Evolutionary conservation across 2,797 vertebrate species (phyloP), one percentile per base, ranked within the genome.

Genomic region (Phoxinus dragarum): DNA sequence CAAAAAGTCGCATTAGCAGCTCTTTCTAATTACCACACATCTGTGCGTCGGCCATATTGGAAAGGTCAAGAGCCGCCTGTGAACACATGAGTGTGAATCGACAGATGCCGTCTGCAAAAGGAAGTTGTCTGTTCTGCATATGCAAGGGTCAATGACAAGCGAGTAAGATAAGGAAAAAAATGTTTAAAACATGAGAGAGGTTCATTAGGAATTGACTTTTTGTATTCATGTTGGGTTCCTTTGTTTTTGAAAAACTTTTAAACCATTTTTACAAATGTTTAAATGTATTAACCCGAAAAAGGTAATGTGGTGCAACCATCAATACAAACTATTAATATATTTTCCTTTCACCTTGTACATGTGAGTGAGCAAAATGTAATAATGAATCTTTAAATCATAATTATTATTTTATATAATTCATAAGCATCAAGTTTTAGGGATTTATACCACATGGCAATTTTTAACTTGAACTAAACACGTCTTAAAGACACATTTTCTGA

Each of bases 31-130:
- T 49, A n/a, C 27, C 78, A 52, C 10, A 67, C 61, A 67, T 52
- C 61, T 68, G 61, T 80, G 61, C 0, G 1, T 54, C 14, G 3
- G 79, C 27, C 21, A 69, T 81, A 40, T 40, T 71, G 80, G 47
- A 56, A 81, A 71, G 66, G 66, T 81, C 67, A 81, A 38, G 34
- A 52, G 66, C 34, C 10, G 9, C 21, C 47, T 19, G 80, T 38
- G 49, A 81, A 81, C 64, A 71, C 66, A 54, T 81, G 80, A 54
- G 27, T 38, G 47, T 56, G 80, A 81, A 71, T 31, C 2, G 21
- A 80, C 44, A 68, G 49, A 81, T 56, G 80, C 47, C 8, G 1
- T 44, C 56, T 78, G 38, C n/a, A 19, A 42, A 17, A 78, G n/a
- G 64, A 66, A 68, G 31, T 23, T 68, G 23, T 74, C 44, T 74